phyloP scores from a whole-genome alignment of 2,797 vertebrate genomes.

The Rallus crepitans region DNA sequence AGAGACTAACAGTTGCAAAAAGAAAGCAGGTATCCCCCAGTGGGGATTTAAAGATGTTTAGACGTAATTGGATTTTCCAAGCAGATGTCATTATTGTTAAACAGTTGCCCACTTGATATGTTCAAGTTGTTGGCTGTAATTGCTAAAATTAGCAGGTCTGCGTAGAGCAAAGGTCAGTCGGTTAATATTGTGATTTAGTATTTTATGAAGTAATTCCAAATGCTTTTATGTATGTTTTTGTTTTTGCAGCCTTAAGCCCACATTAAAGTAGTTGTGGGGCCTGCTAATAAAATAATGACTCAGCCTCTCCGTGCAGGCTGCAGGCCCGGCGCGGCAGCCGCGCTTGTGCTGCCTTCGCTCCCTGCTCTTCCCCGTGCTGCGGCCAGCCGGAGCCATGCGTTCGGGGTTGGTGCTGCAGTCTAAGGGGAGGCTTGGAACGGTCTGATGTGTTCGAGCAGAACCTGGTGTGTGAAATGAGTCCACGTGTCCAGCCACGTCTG shows the following conservation, averaged over 20 bases:
- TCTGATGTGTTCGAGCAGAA: neutral
- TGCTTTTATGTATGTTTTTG: slow-evolving; percentile 74
- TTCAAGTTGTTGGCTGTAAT: slow-evolving; percentile 89
- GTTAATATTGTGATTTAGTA: slow-evolving; percentile 78
- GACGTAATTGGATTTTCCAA: slow-evolving; percentile 88
- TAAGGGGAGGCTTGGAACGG: neutral
- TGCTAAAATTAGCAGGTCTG: slow-evolving; percentile 90
- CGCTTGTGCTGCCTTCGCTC: neutral
- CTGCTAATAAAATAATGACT: slow-evolving; percentile 72
- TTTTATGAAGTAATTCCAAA: slow-evolving; percentile 81
- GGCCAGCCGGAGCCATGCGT: fast-evolving
- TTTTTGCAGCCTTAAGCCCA: slow-evolving; percentile 68
- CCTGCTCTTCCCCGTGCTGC: neutral
- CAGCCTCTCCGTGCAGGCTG: neutral
- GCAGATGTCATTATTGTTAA: slow-evolving; percentile 90
- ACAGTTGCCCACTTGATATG: slow-evolving; percentile 89
- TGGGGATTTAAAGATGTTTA: slow-evolving; percentile 80
- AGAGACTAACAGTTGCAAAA: slow-evolving; percentile 73
- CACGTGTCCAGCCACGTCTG: neutral
- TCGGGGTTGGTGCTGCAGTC: neutral
- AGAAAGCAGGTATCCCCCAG: slow-evolving; percentile 80
- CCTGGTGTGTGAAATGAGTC: neutral
- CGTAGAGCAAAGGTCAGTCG: slow-evolving; percentile 85
- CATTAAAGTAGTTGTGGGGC: slow-evolving; percentile 69
- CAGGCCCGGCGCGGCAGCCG: fast-evolving